Evolutionary conservation across 2,113 vertebrate genomes (phyloP).

Genomic region (Vulpes ferrilata): DNA sequence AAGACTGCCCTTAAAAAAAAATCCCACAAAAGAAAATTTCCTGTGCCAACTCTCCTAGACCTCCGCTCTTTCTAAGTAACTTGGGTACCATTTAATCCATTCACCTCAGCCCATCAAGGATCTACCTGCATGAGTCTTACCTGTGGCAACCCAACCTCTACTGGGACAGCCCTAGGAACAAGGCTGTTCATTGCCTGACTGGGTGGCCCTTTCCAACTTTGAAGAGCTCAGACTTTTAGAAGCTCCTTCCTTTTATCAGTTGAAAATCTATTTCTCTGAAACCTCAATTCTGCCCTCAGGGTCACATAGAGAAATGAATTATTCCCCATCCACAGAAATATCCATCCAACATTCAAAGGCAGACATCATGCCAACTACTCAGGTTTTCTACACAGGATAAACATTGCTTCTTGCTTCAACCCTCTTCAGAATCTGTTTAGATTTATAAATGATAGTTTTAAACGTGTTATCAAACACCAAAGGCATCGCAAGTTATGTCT

Average conservation of each 20-base stretch:
- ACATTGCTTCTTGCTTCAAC: too few species aligned
- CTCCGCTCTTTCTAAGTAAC: background rate
- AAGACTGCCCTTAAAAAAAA: background rate
- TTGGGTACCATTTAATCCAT: background rate
- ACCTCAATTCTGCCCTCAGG: background rate
- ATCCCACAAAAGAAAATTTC: background rate
- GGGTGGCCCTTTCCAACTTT: background rate
- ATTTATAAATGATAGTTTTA: too few species aligned
- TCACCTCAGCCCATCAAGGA: background rate
- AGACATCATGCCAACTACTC: background rate
- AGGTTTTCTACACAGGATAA: background rate
- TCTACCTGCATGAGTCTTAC: background rate
- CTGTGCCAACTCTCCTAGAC: background rate
- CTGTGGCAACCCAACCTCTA: accelerated
- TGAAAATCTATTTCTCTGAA: background rate
- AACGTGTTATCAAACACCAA: background rate
- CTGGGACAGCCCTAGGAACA: background rate
- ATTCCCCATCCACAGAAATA: background rate
- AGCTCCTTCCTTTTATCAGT: background rate
- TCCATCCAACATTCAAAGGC: background rate
- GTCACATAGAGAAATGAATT: background rate
- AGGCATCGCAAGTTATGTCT: accelerated
- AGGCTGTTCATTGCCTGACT: background rate
- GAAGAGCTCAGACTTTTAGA: background rate
- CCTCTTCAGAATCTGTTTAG: background rate